Base-by-base conservation (phyloP, 2,797 vertebrate species). In the Hipposideros larvatus region DNA sequence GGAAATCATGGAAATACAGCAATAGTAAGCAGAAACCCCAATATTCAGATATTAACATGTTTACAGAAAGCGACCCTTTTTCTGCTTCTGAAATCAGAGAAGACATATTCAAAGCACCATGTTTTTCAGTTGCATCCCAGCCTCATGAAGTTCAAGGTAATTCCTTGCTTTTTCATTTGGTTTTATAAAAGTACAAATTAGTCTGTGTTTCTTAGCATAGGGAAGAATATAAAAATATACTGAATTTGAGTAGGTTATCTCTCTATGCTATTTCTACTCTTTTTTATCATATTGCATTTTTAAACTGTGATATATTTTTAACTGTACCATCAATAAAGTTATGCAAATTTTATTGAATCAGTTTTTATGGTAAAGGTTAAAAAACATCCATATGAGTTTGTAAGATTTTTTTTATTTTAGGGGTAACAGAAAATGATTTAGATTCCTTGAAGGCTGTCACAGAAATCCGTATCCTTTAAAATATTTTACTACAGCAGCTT, bases 381-480 rank as follows among this genome's bases (percentile, higher is more conserved):
- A 87, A 96, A 93, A 46, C 90, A 43, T 19, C 37, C 57, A 70
- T 96, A 15, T 86, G 82, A 74, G 34, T 95, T 41, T 92, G 31
- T 74, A 59, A 14, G 1, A 55, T 68, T 79, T 96, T 92, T 96
- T 94, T 96, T 14, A 51, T 91, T 98, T 97, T 96, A 99, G 99
- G 99, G 65, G 93, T 97, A 91, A 96, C 98, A 88, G 98, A 97
- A 98, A 98, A 97, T 96, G 97, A 92, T 82, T 83, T 98, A 87
- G 98, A 98, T 95, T 97, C 98, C 57, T 98, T 99, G 97, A 99
- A 99, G 55, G 98, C 99, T 95, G 99, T 99, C 88, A 99, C 99
- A 96, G 99, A 99, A 99, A 99, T 99, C 66, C 99, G 99, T 99
- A 99, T 99, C 99, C 99, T 99, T 99, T 97, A 80, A 95, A 80